These are phyloP conservation scores for Asobara japonica DNA, from an alignment of 1,140 invertebrate genomes.

Conservation along the genomic window DNA sequence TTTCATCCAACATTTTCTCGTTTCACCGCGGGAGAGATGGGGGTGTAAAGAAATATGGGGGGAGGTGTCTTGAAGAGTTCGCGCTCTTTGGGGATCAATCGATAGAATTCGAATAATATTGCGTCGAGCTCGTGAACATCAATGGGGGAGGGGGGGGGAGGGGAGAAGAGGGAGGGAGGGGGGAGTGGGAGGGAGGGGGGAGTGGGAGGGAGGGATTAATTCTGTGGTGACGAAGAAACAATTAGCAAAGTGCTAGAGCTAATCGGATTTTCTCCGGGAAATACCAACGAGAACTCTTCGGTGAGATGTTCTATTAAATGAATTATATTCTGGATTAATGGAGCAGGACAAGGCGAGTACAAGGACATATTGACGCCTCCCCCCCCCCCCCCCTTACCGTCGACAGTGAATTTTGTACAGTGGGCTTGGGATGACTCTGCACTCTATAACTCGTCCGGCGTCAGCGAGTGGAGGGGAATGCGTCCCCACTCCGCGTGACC, in stretches of 20 bases:
- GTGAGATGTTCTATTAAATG: neutral
- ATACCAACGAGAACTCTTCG: neutral
- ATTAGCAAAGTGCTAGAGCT: conserved; percentile 22
- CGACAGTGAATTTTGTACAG: too few species aligned
- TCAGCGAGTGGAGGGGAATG: too few species aligned
- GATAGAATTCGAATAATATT: conserved; percentile 20
- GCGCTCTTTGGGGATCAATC: neutral
- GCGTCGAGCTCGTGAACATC: neutral
- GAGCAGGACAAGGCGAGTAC: neutral
- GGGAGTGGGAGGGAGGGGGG: neutral
- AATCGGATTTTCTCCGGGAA: conserved; percentile 11
- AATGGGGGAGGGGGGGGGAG: too few species aligned
- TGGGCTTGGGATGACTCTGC: too few species aligned
- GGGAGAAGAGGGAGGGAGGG: neutral
- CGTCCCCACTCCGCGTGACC: too few species aligned
- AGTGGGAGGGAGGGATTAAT: neutral
- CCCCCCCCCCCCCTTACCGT: too few species aligned
- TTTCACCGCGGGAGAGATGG: neutral
- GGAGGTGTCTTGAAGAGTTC: neutral
- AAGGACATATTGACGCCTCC: neutral
- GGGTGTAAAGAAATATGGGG: neutral
- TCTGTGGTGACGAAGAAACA: conserved; percentile 27
- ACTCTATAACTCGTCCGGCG: too few species aligned
- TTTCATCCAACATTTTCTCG: neutral
- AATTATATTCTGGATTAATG: conserved; percentile 24